A percentile compares a stretch with the other conserved stretches of the same genome.
Conservation (phyloP, 2,113 vertebrate genomes). For the Grus americana region DNA sequence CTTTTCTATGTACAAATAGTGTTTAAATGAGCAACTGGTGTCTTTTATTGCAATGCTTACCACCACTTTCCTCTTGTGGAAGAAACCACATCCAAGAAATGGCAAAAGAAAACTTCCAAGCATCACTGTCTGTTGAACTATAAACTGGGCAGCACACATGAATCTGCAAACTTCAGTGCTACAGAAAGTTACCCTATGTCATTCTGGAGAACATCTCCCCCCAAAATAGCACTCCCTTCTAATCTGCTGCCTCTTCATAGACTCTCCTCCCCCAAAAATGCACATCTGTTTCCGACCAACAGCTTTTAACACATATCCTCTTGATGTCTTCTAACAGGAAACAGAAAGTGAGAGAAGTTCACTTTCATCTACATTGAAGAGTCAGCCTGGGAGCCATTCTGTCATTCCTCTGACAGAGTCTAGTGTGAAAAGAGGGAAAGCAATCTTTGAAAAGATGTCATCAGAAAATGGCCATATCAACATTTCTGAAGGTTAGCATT, state of each 20-base stretch:
- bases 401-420: constrained; percentile 46
- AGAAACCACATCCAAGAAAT: neutral
- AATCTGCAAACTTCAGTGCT: neutral
- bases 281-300: constrained; percentile 51
- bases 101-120: constrained; percentile 5
- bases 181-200: constrained; percentile 9
- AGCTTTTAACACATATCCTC: constrained; percentile 58
- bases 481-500: constrained; percentile 71
- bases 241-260: neutral
- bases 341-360: constrained; percentile 70
- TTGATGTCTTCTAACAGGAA: constrained; percentile 77
- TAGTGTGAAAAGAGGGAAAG: constrained; percentile 66
- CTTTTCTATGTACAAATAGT: neutral
- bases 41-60: constrained; percentile 8
- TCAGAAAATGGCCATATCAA: constrained; percentile 57
- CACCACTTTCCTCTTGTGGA: neutral
- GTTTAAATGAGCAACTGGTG: constrained; percentile 27
- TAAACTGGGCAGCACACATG: neutral
- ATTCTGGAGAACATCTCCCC: constrained; percentile 27
- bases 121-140: neutral
- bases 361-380: constrained; percentile 57
- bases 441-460: constrained; percentile 74
- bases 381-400: constrained; percentile 53
- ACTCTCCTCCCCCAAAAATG: neutral
- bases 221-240: neutral